Evolutionary conservation across 2,888 invertebrate genomes (phyloP), one percentile per base, ranked within the genome.

Genomic region (Oligia latruncula): DNA sequence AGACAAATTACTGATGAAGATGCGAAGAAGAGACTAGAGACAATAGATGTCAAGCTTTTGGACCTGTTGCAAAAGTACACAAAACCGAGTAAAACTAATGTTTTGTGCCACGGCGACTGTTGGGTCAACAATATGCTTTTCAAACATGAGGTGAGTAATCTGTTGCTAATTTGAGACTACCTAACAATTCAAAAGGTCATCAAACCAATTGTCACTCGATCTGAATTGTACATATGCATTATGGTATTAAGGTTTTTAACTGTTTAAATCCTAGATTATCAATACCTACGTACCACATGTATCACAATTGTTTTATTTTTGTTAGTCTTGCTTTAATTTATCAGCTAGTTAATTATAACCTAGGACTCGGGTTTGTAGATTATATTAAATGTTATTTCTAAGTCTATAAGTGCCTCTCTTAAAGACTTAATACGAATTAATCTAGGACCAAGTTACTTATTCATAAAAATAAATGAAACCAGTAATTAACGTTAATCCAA

Each of bases 61-160:
- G 88, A 94, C 0, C 79, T 95, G 62, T 88, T 96, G 77, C 93
- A 92, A 90, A 84, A 82, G 40, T 96, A 93, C 79, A 91, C 91
- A 0, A 89, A 89, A 77, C 93, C 95, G 20, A 90, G 89, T 55
- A 91, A 91, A 29, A 90, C 87, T 49, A 95, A 92, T 82, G 96
- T 95, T 23, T 89, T 96, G 55, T 96, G 96, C 83, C 96, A 96
- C 74, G 96, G 96, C 43, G 96, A 96, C 84, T 95, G 93, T 82
- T 96, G 96, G 96, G 92, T 95, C 8, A 95, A 95, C 82, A 95
- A 95, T 83, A 93, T 95, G 82, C 88, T 95, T 58, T 94, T 95
- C 80, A 93, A 93, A 86, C 82, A 91, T 71, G 88, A 93, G 87
- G 95, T 95, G 85, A 88, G 92, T 64, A 3, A 29, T 52, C 1